phyloP scores from a whole-genome alignment of 1,140 invertebrate genomes.

The Macrostomum lignano region DNA sequence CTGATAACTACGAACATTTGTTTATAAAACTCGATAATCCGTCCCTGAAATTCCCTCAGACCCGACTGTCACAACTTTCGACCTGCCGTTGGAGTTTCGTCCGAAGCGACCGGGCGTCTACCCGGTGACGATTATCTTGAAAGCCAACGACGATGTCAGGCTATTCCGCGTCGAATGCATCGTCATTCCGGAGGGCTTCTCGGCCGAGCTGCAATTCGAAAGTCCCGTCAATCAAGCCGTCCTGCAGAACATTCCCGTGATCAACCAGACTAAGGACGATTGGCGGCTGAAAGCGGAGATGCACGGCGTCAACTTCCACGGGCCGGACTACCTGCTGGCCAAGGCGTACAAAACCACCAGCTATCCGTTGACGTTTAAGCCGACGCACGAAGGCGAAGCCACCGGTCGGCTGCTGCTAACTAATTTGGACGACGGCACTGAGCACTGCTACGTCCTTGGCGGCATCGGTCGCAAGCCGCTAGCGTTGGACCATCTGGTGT shows the following conservation, averaged over 20 bases:
- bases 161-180: slow-evolving; percentile 21
- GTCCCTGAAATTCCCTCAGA: too few relatives aligned
- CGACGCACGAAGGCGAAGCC: slow-evolving; percentile 15
- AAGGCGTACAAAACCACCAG: slow-evolving; percentile 16
- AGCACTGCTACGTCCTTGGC: slow-evolving; percentile 16
- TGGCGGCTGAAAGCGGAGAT: slow-evolving; percentile 17
- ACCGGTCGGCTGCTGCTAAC: slow-evolving; percentile 12
- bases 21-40: too few relatives aligned
- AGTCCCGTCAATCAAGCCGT: slow-evolving; percentile 20
- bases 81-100: slow-evolving; percentile 17
- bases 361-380: slow-evolving; percentile 20
- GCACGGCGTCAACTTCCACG: slow-evolving; percentile 16
- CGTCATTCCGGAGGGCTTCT: slow-evolving; percentile 19
- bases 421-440: slow-evolving; percentile 16
- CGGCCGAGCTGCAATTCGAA: slow-evolving; percentile 18
- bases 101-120: slow-evolving; percentile 17
- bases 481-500: slow-evolving; percentile 14
- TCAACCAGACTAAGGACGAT: slow-evolving; percentile 20
- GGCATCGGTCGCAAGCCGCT: slow-evolving; percentile 18
- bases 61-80: slow-evolving; percentile 8
- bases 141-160: slow-evolving; percentile 18
- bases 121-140: slow-evolving; percentile 14
- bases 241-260: slow-evolving; percentile 23
- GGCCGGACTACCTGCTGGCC: slow-evolving; percentile 15
- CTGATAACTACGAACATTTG: too few relatives aligned